Evolutionary conservation across 2,797 vertebrate genomes (phyloP), one percentile per base, ranked within the genome.

Genomic region (Karalla daura): DNA sequence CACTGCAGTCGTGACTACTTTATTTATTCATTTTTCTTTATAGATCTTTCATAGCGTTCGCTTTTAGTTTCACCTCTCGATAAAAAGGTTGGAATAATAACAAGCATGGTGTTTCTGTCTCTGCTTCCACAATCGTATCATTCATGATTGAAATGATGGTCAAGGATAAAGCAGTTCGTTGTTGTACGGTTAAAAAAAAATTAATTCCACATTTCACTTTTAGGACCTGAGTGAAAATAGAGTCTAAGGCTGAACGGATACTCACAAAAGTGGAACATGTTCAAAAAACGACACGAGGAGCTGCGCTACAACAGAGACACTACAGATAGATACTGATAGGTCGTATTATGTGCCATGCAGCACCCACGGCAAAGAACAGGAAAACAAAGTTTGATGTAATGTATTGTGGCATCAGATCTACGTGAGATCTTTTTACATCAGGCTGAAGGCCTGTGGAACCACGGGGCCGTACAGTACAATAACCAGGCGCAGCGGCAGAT

Each of bases 331-430:
- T 23, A 60, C 61, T 18, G 61, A 59, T 35, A 59, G 62, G 43
- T 83, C 69, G 33, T 39, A 35, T 12, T 59, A 69, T 39, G 63
- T 76, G 56, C 63, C 39, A 11, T 70, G 82, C 66, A 70, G 71
- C 61, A 75, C 77, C 83, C 44, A 49, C 49, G 78, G 87, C 77
- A 80, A 72, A 67, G 63, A 68, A 55, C 40, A 20, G 12, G 35
- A 71, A 86, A 87, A 53, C 44, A 69, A 61, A 50, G 51, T 73
- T 25, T 80, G 88, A 92, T 78, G 43, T 82, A 56, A 91, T 87
- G 25, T 30, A 30, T 54, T 68, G 76, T 86, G 87, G 88, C 88
- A 72, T 58, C 61, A 21, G 61, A 73, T 78, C 67, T 67, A 76
- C 51, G 37, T 69, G 76, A 73, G 70, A 70, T 76, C 51, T 25